These are phyloP conservation scores for Kradibia gibbosae DNA, from an alignment of 1,140 invertebrate genomes.

Conservation along the genomic window DNA sequence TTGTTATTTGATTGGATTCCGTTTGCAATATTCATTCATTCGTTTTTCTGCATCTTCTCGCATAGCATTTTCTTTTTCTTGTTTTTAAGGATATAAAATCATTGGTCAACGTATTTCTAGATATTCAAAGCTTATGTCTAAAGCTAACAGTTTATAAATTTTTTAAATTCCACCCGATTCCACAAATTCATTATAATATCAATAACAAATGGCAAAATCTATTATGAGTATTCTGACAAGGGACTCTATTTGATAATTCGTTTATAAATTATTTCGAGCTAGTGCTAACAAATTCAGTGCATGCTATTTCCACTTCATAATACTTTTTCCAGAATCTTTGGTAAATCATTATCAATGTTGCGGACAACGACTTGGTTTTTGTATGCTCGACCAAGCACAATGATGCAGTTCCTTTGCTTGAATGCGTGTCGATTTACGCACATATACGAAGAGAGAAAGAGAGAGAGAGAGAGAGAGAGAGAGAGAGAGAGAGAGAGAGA, in stretches of 20 bases:
- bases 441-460: constrained; percentile 9
- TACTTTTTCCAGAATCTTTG: constrained; percentile 52
- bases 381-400: constrained; percentile 56
- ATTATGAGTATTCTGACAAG: too few species aligned
- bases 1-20: background rate
- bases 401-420: constrained; percentile 58
- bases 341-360: constrained; percentile 57
- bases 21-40: too few species aligned
- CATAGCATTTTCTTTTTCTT: too few species aligned
- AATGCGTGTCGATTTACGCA: constrained; percentile 63
- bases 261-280: background rate
- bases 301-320: background rate
- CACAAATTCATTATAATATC: too few species aligned
- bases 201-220: too few species aligned
- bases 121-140: too few species aligned
- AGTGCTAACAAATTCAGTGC: constrained; percentile 17
- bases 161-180: too few species aligned
- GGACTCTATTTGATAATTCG: too few species aligned
- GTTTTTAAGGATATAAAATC: too few species aligned
- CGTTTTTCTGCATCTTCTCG: too few species aligned
- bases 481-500: background rate
- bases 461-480: background rate
- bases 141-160: too few species aligned
- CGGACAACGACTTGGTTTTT: constrained; percentile 51
- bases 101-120: too few species aligned